A percentile compares a stretch with the other conserved stretches of the same genome.
Evolutionary conservation across 2,797 vertebrate species (phyloP).

Genomic region (Corythornis leucogaster): DNA sequence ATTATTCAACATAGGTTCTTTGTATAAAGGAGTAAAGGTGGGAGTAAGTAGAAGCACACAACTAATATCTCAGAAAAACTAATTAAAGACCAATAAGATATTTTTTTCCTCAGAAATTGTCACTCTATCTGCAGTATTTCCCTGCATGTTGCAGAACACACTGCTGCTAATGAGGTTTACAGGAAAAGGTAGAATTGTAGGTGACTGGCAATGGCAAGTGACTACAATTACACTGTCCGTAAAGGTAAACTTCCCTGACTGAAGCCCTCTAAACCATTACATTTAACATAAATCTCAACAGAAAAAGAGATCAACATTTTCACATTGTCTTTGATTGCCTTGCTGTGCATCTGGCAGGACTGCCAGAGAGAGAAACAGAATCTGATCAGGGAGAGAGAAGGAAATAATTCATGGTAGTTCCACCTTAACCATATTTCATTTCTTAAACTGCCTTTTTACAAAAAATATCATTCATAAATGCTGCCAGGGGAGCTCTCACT

Average conservation of each 20-base stretch:
- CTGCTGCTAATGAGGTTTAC: background rate
- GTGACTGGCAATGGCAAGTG: background rate
- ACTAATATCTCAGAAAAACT: background rate
- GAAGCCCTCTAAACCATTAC: background rate
- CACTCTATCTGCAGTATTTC: background rate
- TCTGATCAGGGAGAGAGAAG: background rate
- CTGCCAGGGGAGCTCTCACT: background rate
- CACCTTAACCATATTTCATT: background rate
- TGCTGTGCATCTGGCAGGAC: background rate
- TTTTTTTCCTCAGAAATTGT: background rate
- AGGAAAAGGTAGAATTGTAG: background rate
- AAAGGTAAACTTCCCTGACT: background rate
- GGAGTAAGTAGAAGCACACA: background rate
- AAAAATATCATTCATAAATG: background rate
- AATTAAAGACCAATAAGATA: background rate
- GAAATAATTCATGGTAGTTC: background rate
- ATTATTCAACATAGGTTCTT: background rate
- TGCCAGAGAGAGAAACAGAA: background rate
- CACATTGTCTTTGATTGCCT: background rate
- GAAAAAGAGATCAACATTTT: background rate
- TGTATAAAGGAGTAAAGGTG: background rate
- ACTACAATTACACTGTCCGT: background rate
- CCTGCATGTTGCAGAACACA: background rate
- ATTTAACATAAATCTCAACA: background rate
- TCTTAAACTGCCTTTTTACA: slow-evolving; percentile 14